A percentile compares a stretch with the other conserved stretches of the same genome.
Evolutionary conservation across 2,113 vertebrate species (phyloP).

Genomic region (Nannospalax galili): DNA sequence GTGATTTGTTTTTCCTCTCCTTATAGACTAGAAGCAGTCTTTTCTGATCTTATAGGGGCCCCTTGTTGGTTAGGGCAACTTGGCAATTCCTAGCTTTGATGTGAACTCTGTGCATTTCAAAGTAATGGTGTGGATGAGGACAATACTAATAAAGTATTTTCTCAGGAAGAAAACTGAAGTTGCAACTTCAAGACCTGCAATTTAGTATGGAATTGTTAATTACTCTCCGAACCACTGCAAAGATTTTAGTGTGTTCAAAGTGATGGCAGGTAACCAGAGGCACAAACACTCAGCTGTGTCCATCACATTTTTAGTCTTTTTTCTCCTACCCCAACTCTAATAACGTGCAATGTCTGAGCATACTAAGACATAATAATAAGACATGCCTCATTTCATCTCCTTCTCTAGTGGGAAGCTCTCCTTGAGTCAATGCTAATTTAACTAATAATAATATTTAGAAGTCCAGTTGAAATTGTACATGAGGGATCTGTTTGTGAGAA

Average conservation of each 20-base stretch:
- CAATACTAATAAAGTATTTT: background rate
- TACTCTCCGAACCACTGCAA: background rate
- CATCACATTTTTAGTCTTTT: background rate
- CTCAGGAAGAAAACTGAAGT: background rate
- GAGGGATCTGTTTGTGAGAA: background rate
- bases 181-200: background rate
- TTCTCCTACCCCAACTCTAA: background rate
- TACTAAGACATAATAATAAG: conserved; percentile 15
- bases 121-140: background rate
- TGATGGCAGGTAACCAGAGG: background rate
- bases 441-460: conserved; percentile 26
- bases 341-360: background rate
- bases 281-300: background rate
- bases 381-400: background rate
- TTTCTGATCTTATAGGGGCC: background rate
- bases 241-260: background rate
- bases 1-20: background rate
- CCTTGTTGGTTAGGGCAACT: background rate
- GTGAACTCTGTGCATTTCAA: background rate
- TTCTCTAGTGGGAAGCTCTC: background rate
- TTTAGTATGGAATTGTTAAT: background rate
- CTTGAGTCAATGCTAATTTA: conserved; percentile 58
- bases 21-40: background rate
- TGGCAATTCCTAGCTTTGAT: background rate
- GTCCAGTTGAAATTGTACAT: background rate